Conservation (phyloP, 2,888 invertebrate genomes). For the Cantharis lateralis region DNA sequence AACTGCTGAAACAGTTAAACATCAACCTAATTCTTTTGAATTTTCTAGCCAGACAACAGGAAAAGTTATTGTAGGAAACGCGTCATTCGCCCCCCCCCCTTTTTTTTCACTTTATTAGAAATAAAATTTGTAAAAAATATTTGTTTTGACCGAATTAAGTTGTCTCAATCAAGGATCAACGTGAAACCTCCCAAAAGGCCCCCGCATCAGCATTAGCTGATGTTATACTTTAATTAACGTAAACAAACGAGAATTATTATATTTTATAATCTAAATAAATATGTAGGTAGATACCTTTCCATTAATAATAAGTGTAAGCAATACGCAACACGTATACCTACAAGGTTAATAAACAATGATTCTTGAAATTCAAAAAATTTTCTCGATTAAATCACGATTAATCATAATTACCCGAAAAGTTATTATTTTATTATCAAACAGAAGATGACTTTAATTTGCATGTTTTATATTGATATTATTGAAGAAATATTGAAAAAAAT, state of each 20-base stretch:
- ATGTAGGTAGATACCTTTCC: neutral
- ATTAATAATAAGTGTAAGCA: neutral
- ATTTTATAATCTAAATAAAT: neutral
- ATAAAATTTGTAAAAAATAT: too few species aligned
- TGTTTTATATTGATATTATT: neutral
- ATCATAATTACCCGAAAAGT: neutral
- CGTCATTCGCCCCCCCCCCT: too few species aligned
- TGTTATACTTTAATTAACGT: neutral
- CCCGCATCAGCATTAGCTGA: neutral
- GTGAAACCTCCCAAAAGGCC: neutral
- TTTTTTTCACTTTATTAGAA: too few species aligned
- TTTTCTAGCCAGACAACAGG: neutral
- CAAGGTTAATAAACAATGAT: neutral
- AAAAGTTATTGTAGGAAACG: neutral
- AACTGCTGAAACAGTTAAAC: neutral
- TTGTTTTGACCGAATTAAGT: too few species aligned
- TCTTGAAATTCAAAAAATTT: neutral
- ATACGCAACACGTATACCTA: neutral
- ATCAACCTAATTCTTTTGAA: neutral
- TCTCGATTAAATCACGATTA: neutral
- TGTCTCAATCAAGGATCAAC: too few species aligned
- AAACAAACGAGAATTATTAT: neutral
- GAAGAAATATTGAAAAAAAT: neutral
- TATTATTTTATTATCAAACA: neutral
- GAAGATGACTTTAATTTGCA: neutral